Conservation (phyloP, 2,888 invertebrate species). For the Linnaemya tessellans region DNA sequence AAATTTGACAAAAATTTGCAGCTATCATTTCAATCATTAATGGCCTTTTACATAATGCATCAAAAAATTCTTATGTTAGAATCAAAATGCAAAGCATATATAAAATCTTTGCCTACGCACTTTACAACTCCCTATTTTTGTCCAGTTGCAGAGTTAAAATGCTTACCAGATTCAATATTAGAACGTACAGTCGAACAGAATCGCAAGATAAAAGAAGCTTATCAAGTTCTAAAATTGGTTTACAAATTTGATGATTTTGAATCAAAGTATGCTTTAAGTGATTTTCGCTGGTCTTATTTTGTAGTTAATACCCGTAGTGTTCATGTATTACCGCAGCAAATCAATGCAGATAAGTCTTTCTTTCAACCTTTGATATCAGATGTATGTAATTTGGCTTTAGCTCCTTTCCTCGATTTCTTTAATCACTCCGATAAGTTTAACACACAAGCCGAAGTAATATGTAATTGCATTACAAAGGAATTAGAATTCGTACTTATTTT, state of each 20-base stretch:
- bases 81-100: constrained; percentile 86
- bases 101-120: constrained; percentile 87
- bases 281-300: constrained; percentile 92
- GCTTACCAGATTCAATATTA: constrained; percentile 85
- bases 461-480: constrained; percentile 51
- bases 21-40: constrained; percentile 88
- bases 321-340: constrained; percentile 86
- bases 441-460: constrained; percentile 84
- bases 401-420: constrained; percentile 94
- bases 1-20: constrained; percentile 78
- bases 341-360: constrained; percentile 81
- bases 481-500: constrained; percentile 77
- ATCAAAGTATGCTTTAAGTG: constrained; percentile 84
- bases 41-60: constrained; percentile 89
- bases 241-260: constrained; percentile 76
- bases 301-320: constrained; percentile 94
- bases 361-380: constrained; percentile 84
- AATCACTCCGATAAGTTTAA: constrained; percentile 89
- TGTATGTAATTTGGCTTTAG: constrained; percentile 89
- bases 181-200: constrained; percentile 85
- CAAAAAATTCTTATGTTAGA: constrained; percentile 85
- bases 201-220: constrained; percentile 83
- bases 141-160: constrained; percentile 84
- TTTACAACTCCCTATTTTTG: constrained; percentile 89
- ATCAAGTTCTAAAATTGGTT: constrained; percentile 73